Percentiles rank a stretch among this genome's conserved stretches.
Conservation (phyloP, 1,140 invertebrate species). For the Heterodera carotae region DNA sequence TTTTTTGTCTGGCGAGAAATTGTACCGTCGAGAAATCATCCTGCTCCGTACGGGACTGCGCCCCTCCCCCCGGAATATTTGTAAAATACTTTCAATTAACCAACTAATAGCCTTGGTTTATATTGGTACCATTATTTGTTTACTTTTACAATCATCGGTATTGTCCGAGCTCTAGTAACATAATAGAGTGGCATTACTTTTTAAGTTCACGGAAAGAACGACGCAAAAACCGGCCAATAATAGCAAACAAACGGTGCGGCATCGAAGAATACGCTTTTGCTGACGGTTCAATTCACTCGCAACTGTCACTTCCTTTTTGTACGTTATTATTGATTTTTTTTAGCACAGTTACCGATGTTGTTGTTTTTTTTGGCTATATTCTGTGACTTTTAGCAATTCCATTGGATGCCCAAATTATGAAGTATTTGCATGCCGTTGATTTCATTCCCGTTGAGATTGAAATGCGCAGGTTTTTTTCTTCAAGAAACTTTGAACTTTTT, state of each 20-base stretch:
- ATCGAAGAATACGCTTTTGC: conserved; percentile 4
- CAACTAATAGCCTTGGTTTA: too few relatives aligned
- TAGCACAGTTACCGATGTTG: too few relatives aligned
- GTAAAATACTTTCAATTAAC: too few relatives aligned
- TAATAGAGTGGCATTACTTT: too few relatives aligned
- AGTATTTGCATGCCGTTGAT: conserved; percentile 23
- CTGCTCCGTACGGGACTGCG: too few relatives aligned
- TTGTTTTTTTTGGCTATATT: too few relatives aligned
- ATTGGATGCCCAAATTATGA: conserved; percentile 28
- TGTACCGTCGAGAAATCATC: too few relatives aligned
- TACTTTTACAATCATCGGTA: too few relatives aligned
- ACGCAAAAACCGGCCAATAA: conserved; percentile 11
- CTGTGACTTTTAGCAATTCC: conserved; percentile 29
- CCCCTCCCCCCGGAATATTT: too few relatives aligned
- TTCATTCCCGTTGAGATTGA: conserved; percentile 26
- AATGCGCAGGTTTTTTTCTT: conserved; percentile 19
- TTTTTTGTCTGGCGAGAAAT: too few relatives aligned
- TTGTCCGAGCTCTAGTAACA: too few relatives aligned
- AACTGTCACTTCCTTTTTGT: conserved; percentile 21
- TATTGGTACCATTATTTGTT: too few relatives aligned
- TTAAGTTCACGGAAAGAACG: neutral
- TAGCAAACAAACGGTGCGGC: conserved; percentile 20
- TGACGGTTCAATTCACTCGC: conserved; percentile 7
- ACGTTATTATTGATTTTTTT: neutral
- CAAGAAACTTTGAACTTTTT: neutral